Percentiles rank a stretch among this genome's conserved stretches.
Evolutionary conservation across 2,113 vertebrate genomes (phyloP).

Genomic region (Myrmecophaga tridactyla): DNA sequence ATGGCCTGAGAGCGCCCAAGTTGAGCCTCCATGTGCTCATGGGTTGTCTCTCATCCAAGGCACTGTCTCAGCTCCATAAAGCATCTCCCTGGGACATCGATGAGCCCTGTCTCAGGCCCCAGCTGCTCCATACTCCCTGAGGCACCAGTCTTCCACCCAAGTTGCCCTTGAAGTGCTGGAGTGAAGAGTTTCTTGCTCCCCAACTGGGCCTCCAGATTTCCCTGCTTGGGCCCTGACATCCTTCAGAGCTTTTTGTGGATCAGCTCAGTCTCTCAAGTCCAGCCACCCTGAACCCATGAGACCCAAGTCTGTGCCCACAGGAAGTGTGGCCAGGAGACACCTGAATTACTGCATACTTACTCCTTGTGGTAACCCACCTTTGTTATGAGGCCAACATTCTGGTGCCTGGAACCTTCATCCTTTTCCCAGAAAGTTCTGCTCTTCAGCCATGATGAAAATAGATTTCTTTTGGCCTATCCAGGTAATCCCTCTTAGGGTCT

Average conservation of each 20-base stretch:
- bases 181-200: background rate
- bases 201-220: background rate
- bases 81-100: too few species aligned
- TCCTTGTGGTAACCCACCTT: background rate
- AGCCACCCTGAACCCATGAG: background rate
- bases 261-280: background rate
- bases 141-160: background rate
- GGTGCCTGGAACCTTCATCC: background rate
- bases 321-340: fast-evolving
- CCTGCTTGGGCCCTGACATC: background rate
- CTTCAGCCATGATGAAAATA: background rate
- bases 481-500: background rate
- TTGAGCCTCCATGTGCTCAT: background rate
- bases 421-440: background rate
- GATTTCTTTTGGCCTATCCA: background rate
- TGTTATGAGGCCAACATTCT: background rate
- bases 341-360: background rate
- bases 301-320: background rate
- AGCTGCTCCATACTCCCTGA: background rate
- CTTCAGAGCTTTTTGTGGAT: background rate
- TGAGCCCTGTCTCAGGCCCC: too few species aligned
- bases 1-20: background rate
- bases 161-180: fast-evolving
- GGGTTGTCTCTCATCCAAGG: too few species aligned
- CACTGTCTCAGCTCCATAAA: too few species aligned